A percentile compares a stretch with the other conserved stretches of the same genome.
Evolutionary conservation across 2,113 vertebrate genomes (phyloP).

Genomic region (Leptocoma aspasia): DNA sequence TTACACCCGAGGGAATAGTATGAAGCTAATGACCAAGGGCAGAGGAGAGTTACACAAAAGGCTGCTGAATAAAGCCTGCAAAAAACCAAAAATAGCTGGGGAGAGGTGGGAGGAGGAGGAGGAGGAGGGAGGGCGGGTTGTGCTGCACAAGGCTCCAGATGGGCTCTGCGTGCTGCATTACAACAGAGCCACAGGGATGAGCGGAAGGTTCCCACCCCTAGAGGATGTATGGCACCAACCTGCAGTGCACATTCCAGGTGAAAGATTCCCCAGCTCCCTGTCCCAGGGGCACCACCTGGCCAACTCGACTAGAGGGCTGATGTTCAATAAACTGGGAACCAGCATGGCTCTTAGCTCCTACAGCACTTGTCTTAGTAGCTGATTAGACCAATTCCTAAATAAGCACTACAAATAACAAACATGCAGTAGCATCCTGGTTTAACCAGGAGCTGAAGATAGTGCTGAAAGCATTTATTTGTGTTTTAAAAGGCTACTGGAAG

Average conservation of each 20-base stretch:
- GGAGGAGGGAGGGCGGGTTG: background rate
- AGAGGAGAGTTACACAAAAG: slow-evolving; percentile 36
- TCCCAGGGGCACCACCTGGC: background rate
- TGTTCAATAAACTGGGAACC: background rate
- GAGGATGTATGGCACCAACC: background rate
- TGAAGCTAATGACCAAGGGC: slow-evolving; percentile 25
- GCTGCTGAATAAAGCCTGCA: slow-evolving; percentile 23
- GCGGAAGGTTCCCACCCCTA: background rate
- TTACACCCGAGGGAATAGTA: background rate
- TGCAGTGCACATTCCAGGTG: background rate
- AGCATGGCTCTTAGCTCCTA: background rate
- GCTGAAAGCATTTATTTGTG: background rate
- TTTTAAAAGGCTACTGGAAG: background rate
- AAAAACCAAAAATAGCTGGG: background rate
- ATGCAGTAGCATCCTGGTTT: background rate
- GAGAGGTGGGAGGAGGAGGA: background rate
- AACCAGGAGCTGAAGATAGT: background rate
- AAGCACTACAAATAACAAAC: background rate
- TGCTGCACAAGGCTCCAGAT: background rate
- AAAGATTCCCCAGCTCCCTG: background rate
- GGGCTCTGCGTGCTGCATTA: background rate
- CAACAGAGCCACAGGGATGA: rapidly evolving
- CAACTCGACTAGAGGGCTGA: rapidly evolving
- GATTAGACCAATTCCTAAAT: background rate
- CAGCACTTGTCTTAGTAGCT: background rate